These are phyloP conservation scores for Prosapia bicincta DNA, from an alignment of 2,888 invertebrate species.

Conservation along the genomic window DNA sequence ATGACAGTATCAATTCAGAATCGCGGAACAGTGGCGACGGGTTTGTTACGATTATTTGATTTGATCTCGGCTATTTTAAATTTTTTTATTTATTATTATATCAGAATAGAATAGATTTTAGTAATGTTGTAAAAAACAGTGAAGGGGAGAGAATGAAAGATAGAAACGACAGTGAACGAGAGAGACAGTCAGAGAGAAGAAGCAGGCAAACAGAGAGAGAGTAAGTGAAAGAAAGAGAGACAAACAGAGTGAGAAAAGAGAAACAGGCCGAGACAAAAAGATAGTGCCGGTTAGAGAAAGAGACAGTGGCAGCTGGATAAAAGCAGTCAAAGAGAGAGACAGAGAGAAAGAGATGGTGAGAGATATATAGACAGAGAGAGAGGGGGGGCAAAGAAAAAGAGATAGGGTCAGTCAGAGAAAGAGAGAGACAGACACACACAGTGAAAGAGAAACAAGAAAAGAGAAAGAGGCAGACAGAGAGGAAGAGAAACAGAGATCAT, in stretches of 20 bases:
- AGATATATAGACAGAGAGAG: slow-evolving; percentile 24
- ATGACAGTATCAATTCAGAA: no score
- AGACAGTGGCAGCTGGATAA: slow-evolving; percentile 15
- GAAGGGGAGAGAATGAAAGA: slow-evolving; percentile 1
- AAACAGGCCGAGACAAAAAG: slow-evolving; percentile 23
- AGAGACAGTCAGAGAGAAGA: slow-evolving; percentile 31
- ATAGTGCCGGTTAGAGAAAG: slow-evolving; percentile 25
- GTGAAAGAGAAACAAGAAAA: not conserved
- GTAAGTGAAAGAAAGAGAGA: slow-evolving; percentile 11
- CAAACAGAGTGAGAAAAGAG: slow-evolving; percentile 11
- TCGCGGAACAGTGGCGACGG: no score
- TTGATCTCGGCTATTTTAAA: no score
- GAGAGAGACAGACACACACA: not conserved
- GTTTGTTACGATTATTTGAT: no score
- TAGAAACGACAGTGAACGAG: not conserved
- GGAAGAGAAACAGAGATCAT: not conserved
- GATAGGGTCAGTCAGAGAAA: slow-evolving; percentile 17
- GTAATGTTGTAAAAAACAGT: no score
- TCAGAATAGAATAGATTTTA: no score
- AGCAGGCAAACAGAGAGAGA: slow-evolving; percentile 21
- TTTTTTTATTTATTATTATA: no score
- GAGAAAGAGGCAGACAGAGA: not conserved
- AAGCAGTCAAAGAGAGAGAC: slow-evolving; percentile 12
- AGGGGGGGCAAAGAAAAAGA: slow-evolving; percentile 11
- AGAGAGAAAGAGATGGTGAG: slow-evolving; percentile 24